phyloP scores from a whole-genome alignment of 2,113 vertebrate species.

The Megaleporinus macrocephalus region DNA sequence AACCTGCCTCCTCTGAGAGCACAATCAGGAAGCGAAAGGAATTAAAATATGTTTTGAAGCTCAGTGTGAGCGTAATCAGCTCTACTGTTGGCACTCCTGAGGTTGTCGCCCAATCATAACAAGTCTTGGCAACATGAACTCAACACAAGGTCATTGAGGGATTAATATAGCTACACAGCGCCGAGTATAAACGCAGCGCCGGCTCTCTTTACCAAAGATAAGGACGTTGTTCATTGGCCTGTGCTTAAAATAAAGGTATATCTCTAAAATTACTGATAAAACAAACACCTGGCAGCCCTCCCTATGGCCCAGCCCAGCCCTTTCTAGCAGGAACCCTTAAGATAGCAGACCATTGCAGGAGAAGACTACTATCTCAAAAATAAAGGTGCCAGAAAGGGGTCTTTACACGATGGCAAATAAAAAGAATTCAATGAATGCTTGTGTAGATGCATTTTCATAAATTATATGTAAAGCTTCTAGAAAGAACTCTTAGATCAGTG shows the following conservation, averaged over 20 bases:
- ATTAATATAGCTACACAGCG: constrained; percentile 14
- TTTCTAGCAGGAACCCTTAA: background rate
- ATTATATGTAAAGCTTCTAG: too few relatives aligned
- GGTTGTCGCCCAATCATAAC: constrained; percentile 1
- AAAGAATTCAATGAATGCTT: too few relatives aligned
- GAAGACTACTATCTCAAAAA: background rate
- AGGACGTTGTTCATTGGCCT: background rate
- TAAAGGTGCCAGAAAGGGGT: too few relatives aligned
- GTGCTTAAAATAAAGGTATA: background rate
- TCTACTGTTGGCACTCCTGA: background rate
- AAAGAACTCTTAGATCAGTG: too few relatives aligned
- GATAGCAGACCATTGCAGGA: background rate
- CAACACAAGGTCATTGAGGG: constrained; percentile 23
- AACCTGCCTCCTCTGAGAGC: background rate
- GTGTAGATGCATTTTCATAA: too few relatives aligned
- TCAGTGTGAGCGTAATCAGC: background rate
- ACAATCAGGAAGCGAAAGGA: background rate
- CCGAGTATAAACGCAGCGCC: constrained; percentile 9
- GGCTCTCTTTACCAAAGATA: constrained; percentile 17
- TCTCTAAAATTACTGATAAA: constrained; percentile 16
- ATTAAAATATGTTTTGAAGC: background rate
- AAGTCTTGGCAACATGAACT: constrained; percentile 15
- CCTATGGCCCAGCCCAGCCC: background rate
- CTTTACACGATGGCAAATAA: too few relatives aligned
- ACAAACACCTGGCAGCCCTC: constrained; percentile 6